These are phyloP conservation scores for Eilema griseolum DNA, from an alignment of 2,888 invertebrate species.

Conservation along the genomic window DNA sequence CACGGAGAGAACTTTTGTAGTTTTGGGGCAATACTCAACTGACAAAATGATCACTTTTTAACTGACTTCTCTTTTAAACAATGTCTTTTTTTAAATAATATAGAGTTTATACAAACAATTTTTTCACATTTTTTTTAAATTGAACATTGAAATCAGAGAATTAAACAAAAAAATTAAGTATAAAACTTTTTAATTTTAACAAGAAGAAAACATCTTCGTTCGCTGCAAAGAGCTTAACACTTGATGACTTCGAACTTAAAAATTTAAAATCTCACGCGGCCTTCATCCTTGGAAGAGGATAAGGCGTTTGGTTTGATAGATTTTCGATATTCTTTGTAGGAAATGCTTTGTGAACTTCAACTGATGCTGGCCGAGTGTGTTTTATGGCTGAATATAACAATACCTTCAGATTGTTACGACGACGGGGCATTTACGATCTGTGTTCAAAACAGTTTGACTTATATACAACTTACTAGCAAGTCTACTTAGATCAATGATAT, in stretches of 20 bases:
- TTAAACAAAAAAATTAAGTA: neutral
- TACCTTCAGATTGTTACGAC: constrained; percentile 61
- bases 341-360: constrained; percentile 45
- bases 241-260: constrained; percentile 16
- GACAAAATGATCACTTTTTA: no score
- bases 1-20: no score
- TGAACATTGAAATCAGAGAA: constrained; percentile 5
- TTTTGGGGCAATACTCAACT: no score
- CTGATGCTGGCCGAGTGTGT: constrained; percentile 63
- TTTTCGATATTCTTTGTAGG: constrained; percentile 42
- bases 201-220: constrained; percentile 26
- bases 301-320: constrained; percentile 30
- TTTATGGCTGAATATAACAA: constrained; percentile 76
- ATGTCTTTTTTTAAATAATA: no score
- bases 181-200: constrained; percentile 33
- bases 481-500: neutral
- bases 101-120: no score
- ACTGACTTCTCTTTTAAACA: no score
- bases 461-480: neutral
- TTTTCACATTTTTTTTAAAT: constrained; percentile 11
- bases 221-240: constrained; percentile 30
- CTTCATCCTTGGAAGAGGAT: constrained; percentile 26
- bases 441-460: constrained; percentile 49
- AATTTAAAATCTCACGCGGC: constrained; percentile 13
- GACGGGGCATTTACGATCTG: constrained; percentile 62